Evolutionary conservation across 30 jellyfish, hydroid and myxozoan genomes (phyloP), one percentile per base, ranked within the genome.

Genomic region (Hydra vulgaris): DNA sequence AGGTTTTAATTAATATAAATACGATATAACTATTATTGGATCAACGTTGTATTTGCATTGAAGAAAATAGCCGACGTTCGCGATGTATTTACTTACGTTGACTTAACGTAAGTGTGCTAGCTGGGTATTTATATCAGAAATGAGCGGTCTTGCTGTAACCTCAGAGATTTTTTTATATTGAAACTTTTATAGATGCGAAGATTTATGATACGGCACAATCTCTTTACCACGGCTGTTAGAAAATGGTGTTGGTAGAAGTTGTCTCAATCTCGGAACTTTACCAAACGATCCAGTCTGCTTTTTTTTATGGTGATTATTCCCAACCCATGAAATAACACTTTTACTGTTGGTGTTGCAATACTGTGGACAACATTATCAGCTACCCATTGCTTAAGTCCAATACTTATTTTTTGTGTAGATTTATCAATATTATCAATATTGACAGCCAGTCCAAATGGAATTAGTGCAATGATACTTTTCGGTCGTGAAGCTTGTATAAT

Each of bases 231-330:
- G 16, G 72, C 76, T 74, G 26, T 12, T 26, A 56, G 71, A 17
- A n/a, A 56, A 56, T 15, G 71, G 67, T 8, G 81, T 66, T 73
- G 81, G 81, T 73, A 73, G 73, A 73, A 54, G 53, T 4, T 73
- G 53, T 66, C 81, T 73, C 73, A 73, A 73, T 73, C 81, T 73
- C 25, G 81, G 81, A 3, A 73, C 81, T 3, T 73, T n/a, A 5
- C 81, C 81, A 73, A 73, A 73, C 52, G 81, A 3, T 25, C 81
- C 81, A 73, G 73, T 12, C 4, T 73, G 56, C 81, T 73, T 73
- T 25, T 73, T 73, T 73, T 73, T 1, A 73, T 66, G 74, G 8
- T 1, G 81, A 73, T 73, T 73, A 73, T 73, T 73, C 81, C 73
- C 61, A 73, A 21, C 73, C 81, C 73, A 73, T 73, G 81, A 73